These are phyloP conservation scores for Pao palembangensis DNA, from an alignment of 2,113 vertebrate genomes.

Conservation along the genomic window DNA sequence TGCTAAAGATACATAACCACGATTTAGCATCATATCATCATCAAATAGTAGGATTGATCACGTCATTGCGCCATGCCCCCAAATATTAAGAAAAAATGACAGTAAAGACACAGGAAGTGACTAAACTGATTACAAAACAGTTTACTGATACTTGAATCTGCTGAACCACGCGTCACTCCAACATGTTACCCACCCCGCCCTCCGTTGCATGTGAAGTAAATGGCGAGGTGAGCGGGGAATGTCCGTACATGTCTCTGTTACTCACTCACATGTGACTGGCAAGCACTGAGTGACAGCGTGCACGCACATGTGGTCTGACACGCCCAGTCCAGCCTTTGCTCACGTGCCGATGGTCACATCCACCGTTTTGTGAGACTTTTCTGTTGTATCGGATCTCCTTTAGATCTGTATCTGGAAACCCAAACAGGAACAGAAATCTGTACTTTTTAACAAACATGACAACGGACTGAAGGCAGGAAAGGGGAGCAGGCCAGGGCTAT, in stretches of 20 bases:
- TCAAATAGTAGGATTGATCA: not conserved
- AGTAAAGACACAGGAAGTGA: constrained; percentile 52
- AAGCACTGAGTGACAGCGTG: constrained; percentile 27
- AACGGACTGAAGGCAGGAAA: constrained; percentile 1
- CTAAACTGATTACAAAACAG: constrained; percentile 44
- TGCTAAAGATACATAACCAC: not conserved
- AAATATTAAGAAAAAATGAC: not conserved
- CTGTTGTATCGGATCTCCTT: constrained; percentile 10
- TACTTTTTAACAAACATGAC: constrained; percentile 6
- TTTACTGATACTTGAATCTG: constrained; percentile 40
- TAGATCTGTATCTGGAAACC: constrained; percentile 1
- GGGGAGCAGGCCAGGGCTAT: constrained; percentile 16
- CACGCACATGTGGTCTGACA: constrained; percentile 31
- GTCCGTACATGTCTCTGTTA: constrained; percentile 61
- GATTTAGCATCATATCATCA: not conserved
- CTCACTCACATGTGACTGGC: constrained; percentile 70
- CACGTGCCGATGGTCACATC: constrained; percentile 53
- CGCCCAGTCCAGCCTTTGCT: constrained; percentile 35
- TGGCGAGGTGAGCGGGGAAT: constrained; percentile 40
- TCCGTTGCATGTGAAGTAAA: constrained; percentile 51
- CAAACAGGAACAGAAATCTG: constrained; percentile 16
- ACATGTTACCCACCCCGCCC: constrained; percentile 35
- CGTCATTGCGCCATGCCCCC: not conserved
- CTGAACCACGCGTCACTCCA: constrained; percentile 39
- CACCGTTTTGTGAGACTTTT: constrained; percentile 53